These are phyloP conservation scores for Phrynocephalus versicolor DNA, from an alignment of 2,113 vertebrate species.

Conservation along the genomic window DNA sequence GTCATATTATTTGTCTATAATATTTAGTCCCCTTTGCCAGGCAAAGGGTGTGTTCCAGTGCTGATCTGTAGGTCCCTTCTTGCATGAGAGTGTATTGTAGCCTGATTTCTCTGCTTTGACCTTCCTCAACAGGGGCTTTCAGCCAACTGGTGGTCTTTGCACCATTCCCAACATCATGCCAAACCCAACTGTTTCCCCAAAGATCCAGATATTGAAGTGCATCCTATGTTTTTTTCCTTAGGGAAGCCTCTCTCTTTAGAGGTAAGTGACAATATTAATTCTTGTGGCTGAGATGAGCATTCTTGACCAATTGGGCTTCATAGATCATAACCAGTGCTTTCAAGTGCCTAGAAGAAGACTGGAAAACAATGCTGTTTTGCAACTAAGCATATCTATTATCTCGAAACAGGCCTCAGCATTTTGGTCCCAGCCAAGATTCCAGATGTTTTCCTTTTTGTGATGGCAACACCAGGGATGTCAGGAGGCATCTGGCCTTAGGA, in stretches of 20 bases:
- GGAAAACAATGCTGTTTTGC: too few species aligned
- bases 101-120: background rate
- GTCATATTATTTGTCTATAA: too few species aligned
- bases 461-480: too few species aligned
- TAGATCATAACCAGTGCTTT: too few species aligned
- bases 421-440: too few species aligned
- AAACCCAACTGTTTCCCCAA: conserved; percentile 16
- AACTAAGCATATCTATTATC: too few species aligned
- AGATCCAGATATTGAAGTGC: background rate
- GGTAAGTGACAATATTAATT: background rate
- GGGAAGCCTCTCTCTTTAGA: conserved; percentile 6
- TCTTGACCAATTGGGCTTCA: too few species aligned
- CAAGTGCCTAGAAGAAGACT: too few species aligned
- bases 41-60: background rate
- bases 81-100: background rate
- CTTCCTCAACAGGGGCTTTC: background rate
- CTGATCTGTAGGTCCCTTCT: background rate
- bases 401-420: too few species aligned
- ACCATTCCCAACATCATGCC: conserved; percentile 6
- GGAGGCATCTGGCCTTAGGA: too few species aligned
- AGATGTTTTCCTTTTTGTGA: too few species aligned
- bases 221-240: background rate
- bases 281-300: background rate
- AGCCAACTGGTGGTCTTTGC: background rate
- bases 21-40: too few species aligned